Evolutionary conservation across 2,888 invertebrate genomes (phyloP).

Genomic region (Tipula lateralis): DNA sequence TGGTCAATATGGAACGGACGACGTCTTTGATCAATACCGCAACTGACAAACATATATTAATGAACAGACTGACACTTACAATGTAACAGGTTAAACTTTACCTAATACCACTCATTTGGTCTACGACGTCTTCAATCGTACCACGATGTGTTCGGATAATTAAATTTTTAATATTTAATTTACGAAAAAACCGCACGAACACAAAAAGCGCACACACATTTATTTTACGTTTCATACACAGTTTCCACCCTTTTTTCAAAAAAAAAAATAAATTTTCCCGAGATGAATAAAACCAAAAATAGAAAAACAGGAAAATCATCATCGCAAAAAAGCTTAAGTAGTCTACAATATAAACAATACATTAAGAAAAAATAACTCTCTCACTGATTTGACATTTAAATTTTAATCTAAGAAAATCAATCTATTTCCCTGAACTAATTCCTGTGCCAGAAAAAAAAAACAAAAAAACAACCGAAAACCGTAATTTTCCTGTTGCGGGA

Average conservation of each 20-base stretch:
- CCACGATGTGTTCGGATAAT: not conserved
- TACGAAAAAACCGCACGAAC: not conserved
- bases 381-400: slow-evolving; percentile 19
- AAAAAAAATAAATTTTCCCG: not conserved
- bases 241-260: not conserved
- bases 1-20: no score
- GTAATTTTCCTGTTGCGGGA: not conserved
- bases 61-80: no score
- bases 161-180: not conserved
- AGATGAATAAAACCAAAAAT: not conserved
- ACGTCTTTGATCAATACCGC: no score
- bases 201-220: not conserved
- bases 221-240: not conserved
- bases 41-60: no score
- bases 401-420: slow-evolving; percentile 24
- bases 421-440: slow-evolving; percentile 24
- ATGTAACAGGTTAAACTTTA: no score
- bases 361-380: not conserved
- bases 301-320: not conserved
- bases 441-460: no score
- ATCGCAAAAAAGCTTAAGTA: not conserved
- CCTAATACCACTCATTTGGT: not conserved
- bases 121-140: not conserved
- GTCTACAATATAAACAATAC: not conserved
- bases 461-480: not conserved